Base-by-base conservation (phyloP, 2,888 invertebrate genomes). In the Stenotaenia linearis region DNA sequence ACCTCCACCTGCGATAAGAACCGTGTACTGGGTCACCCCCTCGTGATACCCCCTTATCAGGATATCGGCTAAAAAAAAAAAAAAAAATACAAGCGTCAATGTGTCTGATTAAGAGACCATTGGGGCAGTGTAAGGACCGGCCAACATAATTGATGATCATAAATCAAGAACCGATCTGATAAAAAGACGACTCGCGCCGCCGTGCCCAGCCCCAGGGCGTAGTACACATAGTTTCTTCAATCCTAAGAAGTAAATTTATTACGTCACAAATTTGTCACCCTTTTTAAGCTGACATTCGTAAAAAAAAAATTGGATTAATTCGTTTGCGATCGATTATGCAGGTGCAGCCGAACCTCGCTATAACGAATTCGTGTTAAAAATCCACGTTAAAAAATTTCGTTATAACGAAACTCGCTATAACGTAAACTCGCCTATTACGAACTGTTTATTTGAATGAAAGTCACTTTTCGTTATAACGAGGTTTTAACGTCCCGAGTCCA, bases 71-170 rank as follows among this genome's bases (percentile, higher is more conserved):
- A n/a, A n/a, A n/a, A n/a, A n/a, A n/a, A n/a, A n/a, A n/a, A n/a
- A n/a, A n/a, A 56, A 56, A 56, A 56, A 18, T 56, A 56, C 56
- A 56, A 56, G 56, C 56, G 56, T 56, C 56, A 56, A 56, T 56
- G 56, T 56, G 56, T 56, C 56, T 56, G 56, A 56, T 56, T 56
- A 56, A 56, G 56, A 56, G 56, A 56, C 56, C 56, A 56, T 56
- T 56, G 56, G 56, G 56, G 56, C 56, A 56, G 56, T 56, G 56
- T 56, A 18, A 21, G 56, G 56, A 23, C 56, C 56, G 56, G 21
- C 56, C 56, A 56, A 56, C 56, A 56, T 56, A 56, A 56, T 56
- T 56, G 56, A 56, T 56, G 56, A 56, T 56, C 56, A 56, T 56
- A 56, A 56, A 56, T 56, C 56, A 56, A 56, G 56, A 21, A 56